These are phyloP conservation scores for Glareola pratincola DNA, from an alignment of 2,113 vertebrate species.

Conservation along the genomic window DNA sequence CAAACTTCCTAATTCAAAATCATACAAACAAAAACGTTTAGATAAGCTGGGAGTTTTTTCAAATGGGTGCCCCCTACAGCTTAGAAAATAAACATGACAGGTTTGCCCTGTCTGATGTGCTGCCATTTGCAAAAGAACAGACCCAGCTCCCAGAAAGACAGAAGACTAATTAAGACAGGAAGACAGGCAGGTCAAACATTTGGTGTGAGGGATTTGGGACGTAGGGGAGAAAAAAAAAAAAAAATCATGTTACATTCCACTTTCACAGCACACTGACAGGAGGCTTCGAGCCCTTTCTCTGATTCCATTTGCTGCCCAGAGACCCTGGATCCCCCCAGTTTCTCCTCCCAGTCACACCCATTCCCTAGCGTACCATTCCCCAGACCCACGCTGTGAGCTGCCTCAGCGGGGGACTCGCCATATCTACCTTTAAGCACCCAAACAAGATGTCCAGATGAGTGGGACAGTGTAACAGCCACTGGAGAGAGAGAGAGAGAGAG, in stretches of 20 bases:
- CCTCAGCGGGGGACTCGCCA: fast-evolving
- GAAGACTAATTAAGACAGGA: constrained; percentile 73
- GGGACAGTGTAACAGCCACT: not conserved
- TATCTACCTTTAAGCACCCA: not conserved
- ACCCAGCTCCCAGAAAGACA: constrained; percentile 58
- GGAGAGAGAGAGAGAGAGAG: not conserved
- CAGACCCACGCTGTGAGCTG: not conserved
- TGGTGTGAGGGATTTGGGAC: constrained; percentile 66
- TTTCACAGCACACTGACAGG: constrained; percentile 56
- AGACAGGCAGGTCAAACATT: constrained; percentile 76
- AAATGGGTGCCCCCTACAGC: constrained; percentile 72
- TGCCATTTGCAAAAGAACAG: constrained; percentile 77
- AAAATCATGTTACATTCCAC: constrained; percentile 64
- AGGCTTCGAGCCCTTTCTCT: constrained; percentile 8
- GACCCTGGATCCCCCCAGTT: not conserved
- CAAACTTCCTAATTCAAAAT: constrained; percentile 78
- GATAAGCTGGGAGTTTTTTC: constrained; percentile 73
- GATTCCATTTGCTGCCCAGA: constrained; percentile 14
- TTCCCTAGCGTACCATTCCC: not conserved
- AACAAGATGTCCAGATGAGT: not conserved
- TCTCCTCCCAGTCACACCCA: not conserved
- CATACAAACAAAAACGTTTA: constrained; percentile 77
- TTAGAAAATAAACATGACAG: constrained; percentile 79
- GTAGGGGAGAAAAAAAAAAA: constrained; percentile 59
- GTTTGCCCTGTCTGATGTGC: constrained; percentile 64